These are phyloP conservation scores for Hololepta plana DNA, from an alignment of 2,888 invertebrate genomes.

Conservation along the genomic window DNA sequence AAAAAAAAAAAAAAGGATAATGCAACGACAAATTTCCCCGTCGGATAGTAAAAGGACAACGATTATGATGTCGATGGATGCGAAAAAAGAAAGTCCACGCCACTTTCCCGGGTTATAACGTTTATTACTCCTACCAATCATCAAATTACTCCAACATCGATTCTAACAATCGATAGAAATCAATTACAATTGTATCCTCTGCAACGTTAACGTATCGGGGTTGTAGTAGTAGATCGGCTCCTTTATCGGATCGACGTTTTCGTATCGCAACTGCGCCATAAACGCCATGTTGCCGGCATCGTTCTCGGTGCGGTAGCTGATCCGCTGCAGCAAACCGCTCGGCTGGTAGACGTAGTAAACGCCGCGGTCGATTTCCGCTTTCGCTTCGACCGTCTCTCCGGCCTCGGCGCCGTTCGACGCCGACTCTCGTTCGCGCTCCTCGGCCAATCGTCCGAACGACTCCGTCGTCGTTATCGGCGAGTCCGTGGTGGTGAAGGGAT, in stretches of 20 bases:
- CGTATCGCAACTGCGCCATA: constrained; percentile 42
- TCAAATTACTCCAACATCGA: no score
- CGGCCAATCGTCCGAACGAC: no score
- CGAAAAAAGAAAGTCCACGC: no score
- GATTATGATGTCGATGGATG: no score
- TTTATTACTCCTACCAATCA: no score
- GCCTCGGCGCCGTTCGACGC: constrained; percentile 11
- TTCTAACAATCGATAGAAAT: no score
- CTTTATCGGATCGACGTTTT: constrained; percentile 41
- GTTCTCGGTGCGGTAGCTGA: constrained; percentile 38
- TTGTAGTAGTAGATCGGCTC: constrained; percentile 39
- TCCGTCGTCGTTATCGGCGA: constrained; percentile 10
- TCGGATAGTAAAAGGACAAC: no score
- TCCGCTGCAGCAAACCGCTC: constrained; percentile 40
- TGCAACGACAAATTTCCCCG: no score
- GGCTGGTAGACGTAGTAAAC: constrained; percentile 47
- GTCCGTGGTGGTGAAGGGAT: constrained; percentile 8
- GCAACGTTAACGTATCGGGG: constrained; percentile 17
- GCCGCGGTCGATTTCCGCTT: constrained; percentile 29
- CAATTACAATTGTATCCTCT: no score
- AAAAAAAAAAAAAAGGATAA: no score
- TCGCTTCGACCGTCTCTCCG: constrained; percentile 9
- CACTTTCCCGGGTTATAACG: no score
- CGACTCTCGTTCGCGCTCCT: constrained; percentile 5
- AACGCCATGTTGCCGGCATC: constrained; percentile 40